A percentile compares a stretch with the other conserved stretches of the same genome.
Conservation (phyloP, 1,140 invertebrate species). For the Cydia pomonella region DNA sequence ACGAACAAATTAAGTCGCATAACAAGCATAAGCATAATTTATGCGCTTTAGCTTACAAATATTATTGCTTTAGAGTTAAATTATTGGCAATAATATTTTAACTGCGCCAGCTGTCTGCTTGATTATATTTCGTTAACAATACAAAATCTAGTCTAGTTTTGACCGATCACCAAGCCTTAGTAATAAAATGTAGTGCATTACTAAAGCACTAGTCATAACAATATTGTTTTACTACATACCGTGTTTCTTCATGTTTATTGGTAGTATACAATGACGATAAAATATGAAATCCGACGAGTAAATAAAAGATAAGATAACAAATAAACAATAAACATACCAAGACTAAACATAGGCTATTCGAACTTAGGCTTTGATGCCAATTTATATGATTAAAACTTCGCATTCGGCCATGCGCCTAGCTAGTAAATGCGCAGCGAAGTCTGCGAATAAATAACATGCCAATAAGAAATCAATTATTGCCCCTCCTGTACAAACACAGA, state of each 20-base stretch:
- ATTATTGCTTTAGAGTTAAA: background rate
- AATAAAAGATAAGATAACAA: conserved; percentile 9
- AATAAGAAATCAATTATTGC: too few species aligned
- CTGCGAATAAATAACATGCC: too few species aligned
- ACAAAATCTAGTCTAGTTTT: conserved; percentile 15
- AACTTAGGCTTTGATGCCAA: too few species aligned
- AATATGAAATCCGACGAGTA: background rate
- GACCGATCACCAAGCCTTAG: conserved; percentile 6
- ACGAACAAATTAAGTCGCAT: too few species aligned
- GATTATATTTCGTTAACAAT: background rate
- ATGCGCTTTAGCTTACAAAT: background rate
- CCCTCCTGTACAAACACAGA: too few species aligned
- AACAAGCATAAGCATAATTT: too few species aligned
- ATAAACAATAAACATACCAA: background rate
- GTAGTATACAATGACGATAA: background rate
- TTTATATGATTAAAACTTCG: too few species aligned
- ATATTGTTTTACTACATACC: background rate
- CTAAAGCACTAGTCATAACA: background rate
- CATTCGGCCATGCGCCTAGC: too few species aligned
- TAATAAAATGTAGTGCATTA: conserved; percentile 1
- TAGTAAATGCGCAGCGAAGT: too few species aligned
- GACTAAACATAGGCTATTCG: background rate
- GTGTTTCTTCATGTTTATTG: background rate
- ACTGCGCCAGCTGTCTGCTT: background rate
- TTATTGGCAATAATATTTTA: background rate